Conservation (phyloP, 2,888 invertebrate species). For the Andrena dorsata region DNA sequence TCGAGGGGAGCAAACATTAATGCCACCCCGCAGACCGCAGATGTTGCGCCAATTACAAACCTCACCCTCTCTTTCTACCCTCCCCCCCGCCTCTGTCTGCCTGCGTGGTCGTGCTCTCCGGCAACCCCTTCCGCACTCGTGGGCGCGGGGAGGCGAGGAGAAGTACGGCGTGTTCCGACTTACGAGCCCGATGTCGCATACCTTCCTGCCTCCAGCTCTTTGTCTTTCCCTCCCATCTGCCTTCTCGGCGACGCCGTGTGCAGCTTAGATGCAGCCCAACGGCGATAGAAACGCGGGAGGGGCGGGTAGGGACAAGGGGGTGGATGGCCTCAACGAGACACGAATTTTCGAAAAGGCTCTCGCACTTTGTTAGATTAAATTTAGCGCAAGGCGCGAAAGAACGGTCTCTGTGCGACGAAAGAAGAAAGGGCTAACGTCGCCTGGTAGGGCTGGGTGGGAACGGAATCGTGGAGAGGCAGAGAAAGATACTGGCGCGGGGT, state of each 20-base stretch:
- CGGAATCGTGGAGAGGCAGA: conserved; percentile 10
- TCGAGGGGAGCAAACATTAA: conserved; percentile 82
- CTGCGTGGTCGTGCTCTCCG: not conserved
- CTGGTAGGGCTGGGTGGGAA: conserved; percentile 15
- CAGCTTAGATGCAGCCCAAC: conserved; percentile 42
- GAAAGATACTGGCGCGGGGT: conserved; percentile 35
- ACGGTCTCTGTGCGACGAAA: conserved; percentile 17
- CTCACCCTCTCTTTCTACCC: conserved; percentile 64
- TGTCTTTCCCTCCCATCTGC: conserved; percentile 85
- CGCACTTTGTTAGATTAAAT: conserved; percentile 76
- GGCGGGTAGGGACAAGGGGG: conserved; percentile 4
- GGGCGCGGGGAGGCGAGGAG: conserved; percentile 57
- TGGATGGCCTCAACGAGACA: conserved; percentile 49
- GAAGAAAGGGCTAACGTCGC: conserved; percentile 30
- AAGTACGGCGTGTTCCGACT: conserved; percentile 68
- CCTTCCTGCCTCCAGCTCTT: conserved; percentile 50
- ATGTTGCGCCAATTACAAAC: conserved; percentile 85
- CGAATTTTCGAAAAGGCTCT: conserved; percentile 74
- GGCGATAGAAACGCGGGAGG: not conserved
- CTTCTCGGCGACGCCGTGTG: conserved; percentile 26
- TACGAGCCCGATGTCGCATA: conserved; percentile 63
- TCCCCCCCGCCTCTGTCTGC: conserved; percentile 52
- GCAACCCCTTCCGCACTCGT: conserved; percentile 32
- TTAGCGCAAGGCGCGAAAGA: conserved; percentile 69
- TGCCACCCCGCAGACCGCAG: conserved; percentile 84